Percentiles rank a stretch among this genome's conserved stretches.
These are phyloP conservation scores for Phainopepla nitens DNA, from an alignment of 2,113 vertebrate genomes.

Conservation along the genomic window DNA sequence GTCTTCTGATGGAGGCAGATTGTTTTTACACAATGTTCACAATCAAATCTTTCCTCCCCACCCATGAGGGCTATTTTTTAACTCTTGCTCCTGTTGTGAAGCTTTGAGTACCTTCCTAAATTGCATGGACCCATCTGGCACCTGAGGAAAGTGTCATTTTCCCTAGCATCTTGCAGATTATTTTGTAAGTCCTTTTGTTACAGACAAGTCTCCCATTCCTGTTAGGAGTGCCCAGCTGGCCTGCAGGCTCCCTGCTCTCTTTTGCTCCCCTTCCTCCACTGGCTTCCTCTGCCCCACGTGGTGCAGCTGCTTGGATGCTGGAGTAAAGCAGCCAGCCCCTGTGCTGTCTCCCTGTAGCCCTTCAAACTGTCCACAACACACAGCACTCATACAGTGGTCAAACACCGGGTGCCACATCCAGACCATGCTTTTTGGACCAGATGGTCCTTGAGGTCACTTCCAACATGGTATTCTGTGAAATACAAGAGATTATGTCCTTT, in stretches of 20 bases:
- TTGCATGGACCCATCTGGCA: not conserved
- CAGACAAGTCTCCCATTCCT: not conserved
- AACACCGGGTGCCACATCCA: not conserved
- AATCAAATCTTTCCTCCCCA: not conserved
- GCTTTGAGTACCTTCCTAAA: not conserved
- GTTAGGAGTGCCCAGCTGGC: not conserved
- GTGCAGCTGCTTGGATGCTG: not conserved
- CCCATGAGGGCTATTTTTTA: rapidly evolving
- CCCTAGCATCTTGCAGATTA: not conserved
- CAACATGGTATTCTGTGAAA: not conserved
- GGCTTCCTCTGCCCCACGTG: not conserved
- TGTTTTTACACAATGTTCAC: not conserved
- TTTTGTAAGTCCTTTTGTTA: not conserved
- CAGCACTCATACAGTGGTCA: no score
- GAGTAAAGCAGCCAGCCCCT: not conserved
- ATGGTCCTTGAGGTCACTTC: not conserved
- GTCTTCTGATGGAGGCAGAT: not conserved
- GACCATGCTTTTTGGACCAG: not conserved
- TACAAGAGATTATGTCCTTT: not conserved
- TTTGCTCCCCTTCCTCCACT: not conserved
- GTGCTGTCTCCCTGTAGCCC: not conserved
- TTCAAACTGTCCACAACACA: not conserved
- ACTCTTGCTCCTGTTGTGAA: not conserved
- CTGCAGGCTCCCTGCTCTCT: not conserved
- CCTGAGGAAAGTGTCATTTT: not conserved